phyloP scores from a whole-genome alignment of 2,797 vertebrate species.

The Spondyliosoma cantharus region DNA sequence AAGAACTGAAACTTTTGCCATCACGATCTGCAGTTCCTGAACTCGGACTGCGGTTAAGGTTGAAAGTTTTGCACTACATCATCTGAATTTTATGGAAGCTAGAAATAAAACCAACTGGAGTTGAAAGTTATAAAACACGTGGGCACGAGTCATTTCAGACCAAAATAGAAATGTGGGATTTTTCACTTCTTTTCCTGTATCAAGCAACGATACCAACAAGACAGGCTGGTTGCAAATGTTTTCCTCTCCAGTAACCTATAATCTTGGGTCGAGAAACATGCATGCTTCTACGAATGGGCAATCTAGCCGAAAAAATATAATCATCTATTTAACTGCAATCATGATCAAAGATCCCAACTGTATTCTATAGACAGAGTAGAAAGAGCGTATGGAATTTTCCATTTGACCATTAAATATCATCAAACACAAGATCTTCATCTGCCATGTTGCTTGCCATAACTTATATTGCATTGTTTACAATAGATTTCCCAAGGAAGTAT shows the following conservation, averaged over 20 bases:
- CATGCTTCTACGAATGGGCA: too few species aligned
- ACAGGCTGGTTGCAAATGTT: background rate
- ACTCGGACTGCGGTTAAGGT: background rate
- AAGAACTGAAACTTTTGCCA: constrained; percentile 8
- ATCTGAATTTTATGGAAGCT: background rate
- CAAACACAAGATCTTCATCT: too few species aligned
- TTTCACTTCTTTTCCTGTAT: background rate
- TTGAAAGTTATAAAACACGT: background rate
- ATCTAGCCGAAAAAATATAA: too few species aligned
- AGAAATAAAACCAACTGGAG: background rate
- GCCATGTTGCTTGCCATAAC: too few species aligned
- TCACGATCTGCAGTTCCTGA: background rate
- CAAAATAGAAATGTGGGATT: background rate
- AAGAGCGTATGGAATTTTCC: too few species aligned
- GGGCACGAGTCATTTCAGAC: too few species aligned
- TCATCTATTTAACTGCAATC: too few species aligned
- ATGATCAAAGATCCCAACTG: too few species aligned
- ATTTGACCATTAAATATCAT: too few species aligned
- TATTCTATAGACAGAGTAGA: too few species aligned
- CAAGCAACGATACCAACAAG: background rate
- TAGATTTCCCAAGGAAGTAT: too few species aligned
- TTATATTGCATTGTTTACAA: too few species aligned
- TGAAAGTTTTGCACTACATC: background rate
- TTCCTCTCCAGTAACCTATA: background rate
- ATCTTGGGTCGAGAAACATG: background rate